A percentile compares a stretch with the other conserved stretches of the same genome.
phyloP scores from a whole-genome alignment of 1,140 invertebrate species.

The Aphelenchoides besseyi region DNA sequence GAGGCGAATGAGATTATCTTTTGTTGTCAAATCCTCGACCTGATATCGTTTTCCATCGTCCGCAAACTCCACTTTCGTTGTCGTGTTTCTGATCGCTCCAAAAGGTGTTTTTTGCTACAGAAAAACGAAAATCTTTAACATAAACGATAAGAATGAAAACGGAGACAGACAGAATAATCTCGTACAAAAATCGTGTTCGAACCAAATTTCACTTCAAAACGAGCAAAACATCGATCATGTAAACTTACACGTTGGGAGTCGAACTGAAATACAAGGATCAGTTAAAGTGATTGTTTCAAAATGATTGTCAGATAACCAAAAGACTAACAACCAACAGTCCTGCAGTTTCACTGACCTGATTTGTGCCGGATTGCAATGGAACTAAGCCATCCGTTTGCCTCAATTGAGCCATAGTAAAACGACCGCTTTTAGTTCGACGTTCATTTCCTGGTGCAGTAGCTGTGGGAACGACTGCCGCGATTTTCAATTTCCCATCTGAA shows the following conservation, averaged over 20 bases:
- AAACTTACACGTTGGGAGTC: no score
- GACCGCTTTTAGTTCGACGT: conserved; percentile 48
- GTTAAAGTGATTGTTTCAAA: not conserved
- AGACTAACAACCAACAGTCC: no score
- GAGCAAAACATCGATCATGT: not conserved
- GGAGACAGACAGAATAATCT: conserved; percentile 1
- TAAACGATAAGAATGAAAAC: conserved; percentile 21
- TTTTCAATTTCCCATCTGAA: conserved; percentile 27
- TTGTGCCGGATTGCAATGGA: conserved; percentile 59
- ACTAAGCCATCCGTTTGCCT: conserved; percentile 62
- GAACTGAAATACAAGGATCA: no score
- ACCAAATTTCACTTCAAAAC: not conserved
- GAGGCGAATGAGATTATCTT: conserved; percentile 43
- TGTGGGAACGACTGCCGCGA: conserved; percentile 23
- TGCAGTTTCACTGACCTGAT: no score
- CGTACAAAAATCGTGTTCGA: conserved; percentile 17
- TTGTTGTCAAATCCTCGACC: conserved; percentile 28
- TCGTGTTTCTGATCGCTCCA: conserved; percentile 60
- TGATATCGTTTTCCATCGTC: conserved; percentile 34
- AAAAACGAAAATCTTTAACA: conserved; percentile 14
- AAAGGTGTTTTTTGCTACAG: conserved; percentile 59
- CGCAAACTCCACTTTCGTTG: conserved; percentile 54
- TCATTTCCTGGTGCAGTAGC: conserved; percentile 32
- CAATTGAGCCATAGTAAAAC: conserved; percentile 58
- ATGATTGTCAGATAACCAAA: no score